Conservation (phyloP, 2,888 invertebrate species). For the Callyntrura guangdongensis region DNA sequence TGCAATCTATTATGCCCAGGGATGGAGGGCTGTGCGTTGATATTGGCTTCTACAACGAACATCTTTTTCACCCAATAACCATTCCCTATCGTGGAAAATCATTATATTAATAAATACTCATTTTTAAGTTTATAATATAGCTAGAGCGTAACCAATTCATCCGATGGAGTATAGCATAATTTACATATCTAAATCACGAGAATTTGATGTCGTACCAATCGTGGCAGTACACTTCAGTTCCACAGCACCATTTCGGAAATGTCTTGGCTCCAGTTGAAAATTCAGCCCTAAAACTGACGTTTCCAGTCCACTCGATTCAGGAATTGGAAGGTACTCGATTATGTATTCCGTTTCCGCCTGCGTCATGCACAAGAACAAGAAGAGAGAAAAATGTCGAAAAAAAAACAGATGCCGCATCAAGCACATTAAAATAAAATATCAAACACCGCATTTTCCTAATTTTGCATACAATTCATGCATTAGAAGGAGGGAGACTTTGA, state of each 20-base stretch:
- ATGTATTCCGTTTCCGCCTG: conserved; percentile 81
- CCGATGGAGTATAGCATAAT: not conserved
- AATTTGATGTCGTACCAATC: conserved; percentile 68
- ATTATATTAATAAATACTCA: not conserved
- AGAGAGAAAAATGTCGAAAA: conserved; percentile 9
- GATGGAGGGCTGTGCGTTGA: conserved; percentile 84
- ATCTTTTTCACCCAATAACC: conserved; percentile 82
- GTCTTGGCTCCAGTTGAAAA: conserved; percentile 80
- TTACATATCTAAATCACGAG: too few species aligned
- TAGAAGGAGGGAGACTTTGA: conserved; percentile 25
- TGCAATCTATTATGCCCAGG: conserved; percentile 83
- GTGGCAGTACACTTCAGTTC: conserved; percentile 84
- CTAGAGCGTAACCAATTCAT: too few species aligned
- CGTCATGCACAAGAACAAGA: conserved; percentile 50
- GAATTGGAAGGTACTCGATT: conserved; percentile 83
- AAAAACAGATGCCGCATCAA: conserved; percentile 62
- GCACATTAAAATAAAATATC: conserved; percentile 68
- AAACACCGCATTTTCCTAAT: conserved; percentile 66
- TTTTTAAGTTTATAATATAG: not conserved
- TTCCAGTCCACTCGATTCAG: conserved; percentile 83
- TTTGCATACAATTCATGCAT: conserved; percentile 61
- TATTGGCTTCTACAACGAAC: conserved; percentile 81
- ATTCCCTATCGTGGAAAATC: conserved; percentile 79
- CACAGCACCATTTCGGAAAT: conserved; percentile 82
- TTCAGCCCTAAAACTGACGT: conserved; percentile 82